phyloP scores from a whole-genome alignment of 2,888 invertebrate species.

The Pollenia amentaria region DNA sequence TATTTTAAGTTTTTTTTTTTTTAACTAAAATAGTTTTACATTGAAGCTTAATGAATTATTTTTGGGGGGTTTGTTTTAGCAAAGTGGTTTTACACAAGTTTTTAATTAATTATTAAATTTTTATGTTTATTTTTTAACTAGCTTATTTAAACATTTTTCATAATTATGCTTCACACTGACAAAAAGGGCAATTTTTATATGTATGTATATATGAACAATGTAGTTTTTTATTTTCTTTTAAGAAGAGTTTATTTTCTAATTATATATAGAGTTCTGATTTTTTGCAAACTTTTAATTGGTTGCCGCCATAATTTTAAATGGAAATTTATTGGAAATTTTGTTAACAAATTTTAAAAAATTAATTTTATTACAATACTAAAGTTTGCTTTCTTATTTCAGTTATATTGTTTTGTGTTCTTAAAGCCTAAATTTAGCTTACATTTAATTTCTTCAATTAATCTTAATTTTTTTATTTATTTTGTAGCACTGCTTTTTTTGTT shows the following conservation, averaged over 20 bases:
- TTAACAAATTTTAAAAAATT: conserved; percentile 19
- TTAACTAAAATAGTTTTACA: conserved; percentile 72
- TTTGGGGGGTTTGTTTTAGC: conserved; percentile 64
- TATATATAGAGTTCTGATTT: conserved; percentile 62
- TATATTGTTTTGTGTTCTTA: conserved; percentile 50
- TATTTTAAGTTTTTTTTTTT: conserved; percentile 52
- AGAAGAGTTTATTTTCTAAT: conserved; percentile 53
- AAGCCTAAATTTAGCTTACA: conserved; percentile 69
- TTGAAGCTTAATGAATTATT: conserved; percentile 71
- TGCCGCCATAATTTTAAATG: background rate
- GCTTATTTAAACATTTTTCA: conserved; percentile 68
- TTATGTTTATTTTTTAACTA: conserved; percentile 61
- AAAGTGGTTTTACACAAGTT: conserved; percentile 68
- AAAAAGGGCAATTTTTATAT: conserved; percentile 71
- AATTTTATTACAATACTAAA: conserved; percentile 5
- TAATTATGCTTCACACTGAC: conserved; percentile 74
- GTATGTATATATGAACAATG: conserved; percentile 74
- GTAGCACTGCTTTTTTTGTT: conserved; percentile 65
- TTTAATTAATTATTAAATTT: conserved; percentile 38
- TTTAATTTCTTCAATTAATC: conserved; percentile 46
- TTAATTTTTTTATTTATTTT: conserved; percentile 35
- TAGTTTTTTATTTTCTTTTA: conserved; percentile 53
- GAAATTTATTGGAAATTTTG: conserved; percentile 21
- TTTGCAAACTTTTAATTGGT: conserved; percentile 52
- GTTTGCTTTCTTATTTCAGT: conserved; percentile 51